These are phyloP conservation scores for Etheostoma cragini DNA, from an alignment of 2,113 vertebrate genomes.

Conservation along the genomic window DNA sequence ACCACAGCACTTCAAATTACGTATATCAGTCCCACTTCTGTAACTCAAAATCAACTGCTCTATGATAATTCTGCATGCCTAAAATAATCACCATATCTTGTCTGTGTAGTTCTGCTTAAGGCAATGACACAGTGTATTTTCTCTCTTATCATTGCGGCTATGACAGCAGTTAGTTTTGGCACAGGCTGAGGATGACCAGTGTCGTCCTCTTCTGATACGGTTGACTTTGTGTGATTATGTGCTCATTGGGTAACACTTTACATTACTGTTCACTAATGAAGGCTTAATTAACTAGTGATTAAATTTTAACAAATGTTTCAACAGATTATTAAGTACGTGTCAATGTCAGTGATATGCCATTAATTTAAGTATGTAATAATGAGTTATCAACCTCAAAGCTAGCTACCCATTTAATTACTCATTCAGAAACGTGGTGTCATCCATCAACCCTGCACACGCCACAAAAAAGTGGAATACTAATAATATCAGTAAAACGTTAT, in stretches of 20 bases:
- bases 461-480: slow-evolving; percentile 27
- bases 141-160: slow-evolving; percentile 3
- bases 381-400: slow-evolving; percentile 46
- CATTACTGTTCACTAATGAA: slow-evolving; percentile 47
- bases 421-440: slow-evolving; percentile 44
- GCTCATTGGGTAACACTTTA: slow-evolving; percentile 35
- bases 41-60: slow-evolving; percentile 28
- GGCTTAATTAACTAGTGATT: slow-evolving; percentile 57
- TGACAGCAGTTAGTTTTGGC: slow-evolving; percentile 27
- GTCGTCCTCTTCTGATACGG: background rate
- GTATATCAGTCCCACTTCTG: slow-evolving; percentile 27
- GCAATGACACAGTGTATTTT: slow-evolving; percentile 2
- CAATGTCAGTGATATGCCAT: slow-evolving; percentile 65
- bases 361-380: slow-evolving; percentile 59
- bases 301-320: slow-evolving; percentile 65
- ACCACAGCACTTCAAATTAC: slow-evolving; percentile 30
- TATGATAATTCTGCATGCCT: slow-evolving; percentile 44
- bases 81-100: slow-evolving; percentile 43
- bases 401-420: slow-evolving; percentile 50
- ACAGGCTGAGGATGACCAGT: background rate
- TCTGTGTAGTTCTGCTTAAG: slow-evolving; percentile 32
- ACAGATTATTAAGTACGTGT: slow-evolving; percentile 67
- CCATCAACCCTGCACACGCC: slow-evolving; percentile 41
- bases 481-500: background rate
- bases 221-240: slow-evolving; percentile 31